phyloP scores from a whole-genome alignment of 2,797 vertebrate genomes.

The Microcaecilia unicolor region DNA sequence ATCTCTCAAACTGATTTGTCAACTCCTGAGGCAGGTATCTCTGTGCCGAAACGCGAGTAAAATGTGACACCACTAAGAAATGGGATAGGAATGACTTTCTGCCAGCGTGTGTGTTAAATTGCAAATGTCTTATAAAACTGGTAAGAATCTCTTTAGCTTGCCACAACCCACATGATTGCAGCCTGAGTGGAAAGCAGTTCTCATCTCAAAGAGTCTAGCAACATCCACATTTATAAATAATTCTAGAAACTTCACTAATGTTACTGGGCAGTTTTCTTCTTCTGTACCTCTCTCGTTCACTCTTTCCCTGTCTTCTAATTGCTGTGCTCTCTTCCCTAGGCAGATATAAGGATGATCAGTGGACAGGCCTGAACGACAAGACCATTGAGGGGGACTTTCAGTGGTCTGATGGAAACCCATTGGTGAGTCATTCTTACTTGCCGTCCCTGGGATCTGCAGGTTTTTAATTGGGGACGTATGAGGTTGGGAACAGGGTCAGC shows the following conservation, averaged over 20 bases:
- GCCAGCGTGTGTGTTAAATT: too few relatives aligned
- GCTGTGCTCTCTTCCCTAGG: slow-evolving; percentile 36
- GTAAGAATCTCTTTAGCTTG: not conserved
- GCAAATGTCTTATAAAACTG: too few relatives aligned
- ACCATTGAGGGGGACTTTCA: slow-evolving; percentile 91
- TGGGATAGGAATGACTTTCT: too few relatives aligned
- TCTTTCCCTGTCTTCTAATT: not conserved
- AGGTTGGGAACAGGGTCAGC: too few relatives aligned
- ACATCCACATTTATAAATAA: rapidly evolving
- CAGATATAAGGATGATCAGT: slow-evolving; percentile 82
- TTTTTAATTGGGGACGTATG: too few relatives aligned
- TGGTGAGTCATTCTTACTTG: slow-evolving; percentile 67
- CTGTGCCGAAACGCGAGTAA: too few relatives aligned
- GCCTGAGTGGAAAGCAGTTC: not conserved
- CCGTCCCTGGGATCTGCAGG: too few relatives aligned
- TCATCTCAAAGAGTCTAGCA: not conserved
- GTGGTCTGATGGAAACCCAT: slow-evolving; percentile 84
- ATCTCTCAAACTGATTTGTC: too few relatives aligned
- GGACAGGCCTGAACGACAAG: slow-evolving; percentile 88
- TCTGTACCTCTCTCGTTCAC: not conserved
- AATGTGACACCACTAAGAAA: too few relatives aligned
- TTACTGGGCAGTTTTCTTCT: not conserved
- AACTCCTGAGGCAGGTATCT: too few relatives aligned
- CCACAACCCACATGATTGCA: not conserved
- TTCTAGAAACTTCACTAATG: too few relatives aligned